These are phyloP conservation scores for Anthoscopus minutus DNA, from an alignment of 2,113 vertebrate species.

Conservation along the genomic window DNA sequence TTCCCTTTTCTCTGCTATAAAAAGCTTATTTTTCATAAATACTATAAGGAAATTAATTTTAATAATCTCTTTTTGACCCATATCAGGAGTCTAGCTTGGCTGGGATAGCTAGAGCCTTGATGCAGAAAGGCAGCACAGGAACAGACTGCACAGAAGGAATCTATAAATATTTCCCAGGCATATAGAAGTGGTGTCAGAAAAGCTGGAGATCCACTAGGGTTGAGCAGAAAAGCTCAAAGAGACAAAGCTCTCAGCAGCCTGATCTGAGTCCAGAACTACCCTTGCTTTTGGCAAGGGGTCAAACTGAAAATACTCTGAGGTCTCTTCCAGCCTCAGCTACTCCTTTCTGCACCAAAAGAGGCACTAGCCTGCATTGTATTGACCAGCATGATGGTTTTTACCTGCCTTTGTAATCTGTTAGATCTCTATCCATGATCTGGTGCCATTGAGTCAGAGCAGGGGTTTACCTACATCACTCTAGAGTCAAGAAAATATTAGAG, in stretches of 20 bases:
- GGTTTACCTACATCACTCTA: neutral
- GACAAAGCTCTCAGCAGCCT: neutral
- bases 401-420: neutral
- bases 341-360: neutral
- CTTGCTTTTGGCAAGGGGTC: fast-evolving
- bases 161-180: neutral
- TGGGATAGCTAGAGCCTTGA: neutral
- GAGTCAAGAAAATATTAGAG: neutral
- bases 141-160: neutral
- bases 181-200: neutral
- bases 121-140: neutral
- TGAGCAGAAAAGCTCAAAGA: neutral
- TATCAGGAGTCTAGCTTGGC: neutral
- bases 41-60: neutral
- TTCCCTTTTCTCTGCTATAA: neutral
- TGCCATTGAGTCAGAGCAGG: neutral
- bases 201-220: neutral
- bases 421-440: neutral
- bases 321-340: neutral
- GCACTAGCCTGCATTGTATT: neutral
- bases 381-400: neutral
- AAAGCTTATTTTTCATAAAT: neutral
- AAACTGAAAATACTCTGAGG: neutral
- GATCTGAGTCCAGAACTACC: neutral
- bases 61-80: neutral